Evolutionary conservation across 2,113 vertebrate genomes (phyloP).

Genomic region (Tor tambroides): DNA sequence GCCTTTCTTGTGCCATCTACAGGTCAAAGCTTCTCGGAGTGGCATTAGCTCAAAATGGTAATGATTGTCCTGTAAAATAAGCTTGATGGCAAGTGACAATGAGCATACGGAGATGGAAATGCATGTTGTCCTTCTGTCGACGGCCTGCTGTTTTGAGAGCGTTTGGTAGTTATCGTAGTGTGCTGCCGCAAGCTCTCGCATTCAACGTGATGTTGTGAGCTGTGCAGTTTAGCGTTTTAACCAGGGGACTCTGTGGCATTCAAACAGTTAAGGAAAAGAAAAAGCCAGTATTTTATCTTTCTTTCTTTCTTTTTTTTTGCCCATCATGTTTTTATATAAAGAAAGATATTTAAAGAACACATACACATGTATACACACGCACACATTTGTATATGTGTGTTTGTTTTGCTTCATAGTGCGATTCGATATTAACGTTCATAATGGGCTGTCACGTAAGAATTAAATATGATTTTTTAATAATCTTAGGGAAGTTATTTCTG

Average conservation of each 20-base stretch:
- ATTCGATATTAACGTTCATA: conserved; percentile 7
- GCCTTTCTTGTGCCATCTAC: conserved; percentile 62
- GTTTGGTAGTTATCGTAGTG: conserved; percentile 26
- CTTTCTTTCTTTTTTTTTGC: conserved; percentile 85
- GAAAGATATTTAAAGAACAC: neutral
- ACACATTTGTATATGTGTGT: neutral
- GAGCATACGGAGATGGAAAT: conserved; percentile 32
- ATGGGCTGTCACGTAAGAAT: neutral
- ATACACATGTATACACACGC: neutral
- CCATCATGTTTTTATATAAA: conserved; percentile 55
- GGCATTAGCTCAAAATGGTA: conserved; percentile 67
- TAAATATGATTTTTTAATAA: neutral
- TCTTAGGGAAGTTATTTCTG: neutral
- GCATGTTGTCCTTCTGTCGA: conserved; percentile 53
- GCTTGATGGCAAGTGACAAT: conserved; percentile 42
- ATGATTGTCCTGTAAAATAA: conserved; percentile 66
- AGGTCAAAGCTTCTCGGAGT: conserved; percentile 64
- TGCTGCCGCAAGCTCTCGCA: conserved; percentile 72
- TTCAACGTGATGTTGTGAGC: conserved; percentile 91
- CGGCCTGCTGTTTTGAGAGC: conserved; percentile 62
- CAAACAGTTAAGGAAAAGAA: conserved; percentile 94
- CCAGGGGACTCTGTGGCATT: conserved; percentile 99
- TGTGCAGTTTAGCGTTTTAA: conserved; percentile 95
- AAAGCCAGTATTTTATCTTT: conserved; percentile 92
- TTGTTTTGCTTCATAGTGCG: conserved; percentile 12